phyloP scores from a whole-genome alignment of 1,140 invertebrate genomes.

The Bombus consobrinus region DNA sequence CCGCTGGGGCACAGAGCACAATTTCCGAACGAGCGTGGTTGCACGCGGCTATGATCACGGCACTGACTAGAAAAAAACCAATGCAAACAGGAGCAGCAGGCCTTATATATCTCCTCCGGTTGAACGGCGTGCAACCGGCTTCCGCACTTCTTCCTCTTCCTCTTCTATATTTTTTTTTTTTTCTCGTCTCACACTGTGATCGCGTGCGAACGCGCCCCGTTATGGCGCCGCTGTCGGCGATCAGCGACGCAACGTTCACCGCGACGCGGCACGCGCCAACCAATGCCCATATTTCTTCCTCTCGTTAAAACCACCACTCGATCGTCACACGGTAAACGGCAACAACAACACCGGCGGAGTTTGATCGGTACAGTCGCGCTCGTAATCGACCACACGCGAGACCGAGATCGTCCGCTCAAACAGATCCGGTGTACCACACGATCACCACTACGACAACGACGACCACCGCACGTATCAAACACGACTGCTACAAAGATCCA shows the following conservation, averaged over 20 bases:
- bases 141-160: not conserved
- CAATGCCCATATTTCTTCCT: conserved; percentile 42
- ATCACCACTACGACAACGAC: not conserved
- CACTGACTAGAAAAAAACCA: conserved; percentile 23
- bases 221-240: conserved; percentile 60
- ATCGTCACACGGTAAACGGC: not conserved
- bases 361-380: conserved; percentile 6
- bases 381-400: conserved; percentile 1
- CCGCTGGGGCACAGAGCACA: conserved; percentile 4
- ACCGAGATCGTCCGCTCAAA: not conserved
- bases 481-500: conserved; percentile 11
- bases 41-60: not conserved
- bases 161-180: not conserved
- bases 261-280: conserved; percentile 47
- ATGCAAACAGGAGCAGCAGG: not conserved
- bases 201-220: conserved; percentile 56
- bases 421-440: not conserved
- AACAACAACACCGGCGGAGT: not conserved
- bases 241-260: conserved; percentile 46
- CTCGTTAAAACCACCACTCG: conserved; percentile 4
- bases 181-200: conserved; percentile 34
- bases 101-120: not conserved
- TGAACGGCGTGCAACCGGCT: not conserved
- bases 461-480: not conserved
- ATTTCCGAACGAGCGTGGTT: conserved; percentile 2